Evolutionary conservation across 2,797 vertebrate species (phyloP).

Genomic region (Enteromius fasciolatus): DNA sequence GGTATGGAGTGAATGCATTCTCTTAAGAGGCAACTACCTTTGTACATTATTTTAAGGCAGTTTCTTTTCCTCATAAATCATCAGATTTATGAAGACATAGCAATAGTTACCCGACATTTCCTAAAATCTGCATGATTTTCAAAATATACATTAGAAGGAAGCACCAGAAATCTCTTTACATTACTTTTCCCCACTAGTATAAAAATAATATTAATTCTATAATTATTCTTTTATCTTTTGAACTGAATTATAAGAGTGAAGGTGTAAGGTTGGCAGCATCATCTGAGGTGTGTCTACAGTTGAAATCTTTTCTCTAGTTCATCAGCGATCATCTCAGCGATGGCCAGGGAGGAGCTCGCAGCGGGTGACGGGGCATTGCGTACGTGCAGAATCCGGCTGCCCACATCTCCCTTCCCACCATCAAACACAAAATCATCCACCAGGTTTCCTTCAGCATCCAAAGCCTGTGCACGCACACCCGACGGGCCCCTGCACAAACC

Average conservation of each 20-base stretch:
- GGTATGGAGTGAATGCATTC: neutral
- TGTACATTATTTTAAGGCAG: conserved; percentile 10
- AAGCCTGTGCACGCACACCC: conserved; percentile 91
- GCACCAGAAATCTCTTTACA: conserved; percentile 3
- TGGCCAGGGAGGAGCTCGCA: conserved; percentile 94
- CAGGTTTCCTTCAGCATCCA: conserved; percentile 86
- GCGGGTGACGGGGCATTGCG: conserved; percentile 95
- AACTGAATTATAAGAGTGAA: neutral
- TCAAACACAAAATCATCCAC: conserved; percentile 97
- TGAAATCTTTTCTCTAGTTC: conserved; percentile 84
- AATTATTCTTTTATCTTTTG: neutral
- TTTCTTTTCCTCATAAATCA: neutral
- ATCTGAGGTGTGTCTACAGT: conserved; percentile 67
- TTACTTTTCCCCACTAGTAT: neutral
- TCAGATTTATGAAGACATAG: conserved; percentile 8
- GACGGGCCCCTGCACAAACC: conserved; percentile 83
- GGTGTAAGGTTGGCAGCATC: neutral
- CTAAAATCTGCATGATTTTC: neutral
- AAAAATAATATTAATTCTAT: neutral
- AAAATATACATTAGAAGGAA: conserved; percentile 10
- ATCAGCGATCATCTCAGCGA: conserved; percentile 85
- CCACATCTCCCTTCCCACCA: conserved; percentile 82
- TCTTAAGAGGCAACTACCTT: neutral
- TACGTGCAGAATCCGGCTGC: conserved; percentile 87
- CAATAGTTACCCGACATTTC: neutral